A percentile compares a stretch with the other conserved stretches of the same genome.
phyloP scores from a whole-genome alignment of 2,797 vertebrate genomes.

The Labeo calbasu region DNA sequence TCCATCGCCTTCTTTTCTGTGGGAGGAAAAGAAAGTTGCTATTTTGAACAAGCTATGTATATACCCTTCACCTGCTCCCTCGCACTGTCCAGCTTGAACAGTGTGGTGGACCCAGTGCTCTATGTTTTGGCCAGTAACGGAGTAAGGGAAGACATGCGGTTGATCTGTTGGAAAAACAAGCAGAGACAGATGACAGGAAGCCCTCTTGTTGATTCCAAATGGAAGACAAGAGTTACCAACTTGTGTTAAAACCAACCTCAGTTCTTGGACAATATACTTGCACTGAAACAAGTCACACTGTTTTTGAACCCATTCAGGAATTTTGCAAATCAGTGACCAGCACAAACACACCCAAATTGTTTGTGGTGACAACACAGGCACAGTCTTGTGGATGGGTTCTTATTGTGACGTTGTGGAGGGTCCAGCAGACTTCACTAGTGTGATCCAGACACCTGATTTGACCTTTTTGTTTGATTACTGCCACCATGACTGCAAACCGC shows the following conservation, averaged over 20 bases:
- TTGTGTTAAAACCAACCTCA: slow-evolving; percentile 30
- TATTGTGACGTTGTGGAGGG: not conserved
- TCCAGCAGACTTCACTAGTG: not conserved
- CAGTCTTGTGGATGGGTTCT: not conserved
- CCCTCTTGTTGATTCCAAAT: slow-evolving; percentile 20
- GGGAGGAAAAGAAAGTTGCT: slow-evolving; percentile 60
- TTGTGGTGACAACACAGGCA: not conserved
- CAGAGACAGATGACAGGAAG: not conserved
- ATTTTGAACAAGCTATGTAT: slow-evolving; percentile 71
- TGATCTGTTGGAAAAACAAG: slow-evolving; percentile 56
- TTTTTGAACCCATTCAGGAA: not conserved
- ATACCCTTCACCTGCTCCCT: slow-evolving; percentile 73
- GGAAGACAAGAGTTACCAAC: slow-evolving; percentile 19
- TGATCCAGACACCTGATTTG: not conserved
- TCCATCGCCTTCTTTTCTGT: slow-evolving; percentile 68
- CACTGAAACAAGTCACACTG: not conserved
- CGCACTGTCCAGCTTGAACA: slow-evolving; percentile 80
- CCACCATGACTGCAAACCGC: not conserved
- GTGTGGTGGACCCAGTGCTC: slow-evolving; percentile 80
- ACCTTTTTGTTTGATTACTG: not conserved
- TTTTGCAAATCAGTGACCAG: not conserved
- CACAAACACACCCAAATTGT: not conserved
- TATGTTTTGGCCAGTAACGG: slow-evolving; percentile 79
- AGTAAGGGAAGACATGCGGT: slow-evolving; percentile 67
- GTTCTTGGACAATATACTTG: not conserved